phyloP scores from a whole-genome alignment of 2,113 vertebrate genomes.

The Tiliqua scincoides region DNA sequence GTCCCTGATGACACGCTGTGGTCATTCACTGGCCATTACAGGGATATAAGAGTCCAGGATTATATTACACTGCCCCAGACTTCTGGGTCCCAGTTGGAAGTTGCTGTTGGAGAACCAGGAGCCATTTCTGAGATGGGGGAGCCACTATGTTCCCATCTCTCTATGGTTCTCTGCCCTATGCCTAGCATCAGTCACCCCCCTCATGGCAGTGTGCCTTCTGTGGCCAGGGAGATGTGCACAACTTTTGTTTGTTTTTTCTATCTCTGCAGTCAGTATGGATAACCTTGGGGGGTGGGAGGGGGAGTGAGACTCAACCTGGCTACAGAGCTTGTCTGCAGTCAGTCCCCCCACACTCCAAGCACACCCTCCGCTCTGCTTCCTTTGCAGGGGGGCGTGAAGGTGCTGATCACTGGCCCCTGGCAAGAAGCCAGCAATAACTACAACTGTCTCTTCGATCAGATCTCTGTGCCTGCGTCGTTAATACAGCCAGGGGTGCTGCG shows the following conservation, averaged over 20 bases:
- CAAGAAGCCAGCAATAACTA: constrained; percentile 97
- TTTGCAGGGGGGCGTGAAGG: constrained; percentile 94
- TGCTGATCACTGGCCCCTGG: constrained; percentile 97
- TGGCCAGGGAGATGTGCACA: background rate
- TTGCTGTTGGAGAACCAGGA: no score
- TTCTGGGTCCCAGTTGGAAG: background rate
- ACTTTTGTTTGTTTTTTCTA: no score
- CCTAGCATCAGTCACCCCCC: background rate
- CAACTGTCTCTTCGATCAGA: constrained; percentile 98
- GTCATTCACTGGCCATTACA: background rate
- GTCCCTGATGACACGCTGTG: background rate
- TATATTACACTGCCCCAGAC: background rate
- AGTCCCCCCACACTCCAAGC: background rate
- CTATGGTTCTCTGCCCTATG: background rate
- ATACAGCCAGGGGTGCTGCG: constrained; percentile 97
- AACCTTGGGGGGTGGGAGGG: background rate
- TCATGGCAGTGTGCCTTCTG: background rate
- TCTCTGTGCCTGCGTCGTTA: constrained; percentile 96
- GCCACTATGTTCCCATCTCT: no score
- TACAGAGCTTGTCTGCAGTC: background rate
- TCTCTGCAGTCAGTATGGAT: no score
- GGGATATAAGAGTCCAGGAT: no score
- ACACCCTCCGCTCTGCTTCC: background rate
- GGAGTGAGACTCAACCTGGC: no score
- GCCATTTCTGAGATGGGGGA: background rate